Evolutionary conservation across 2,797 vertebrate genomes (phyloP).

Genomic region (Tapera naevia): DNA sequence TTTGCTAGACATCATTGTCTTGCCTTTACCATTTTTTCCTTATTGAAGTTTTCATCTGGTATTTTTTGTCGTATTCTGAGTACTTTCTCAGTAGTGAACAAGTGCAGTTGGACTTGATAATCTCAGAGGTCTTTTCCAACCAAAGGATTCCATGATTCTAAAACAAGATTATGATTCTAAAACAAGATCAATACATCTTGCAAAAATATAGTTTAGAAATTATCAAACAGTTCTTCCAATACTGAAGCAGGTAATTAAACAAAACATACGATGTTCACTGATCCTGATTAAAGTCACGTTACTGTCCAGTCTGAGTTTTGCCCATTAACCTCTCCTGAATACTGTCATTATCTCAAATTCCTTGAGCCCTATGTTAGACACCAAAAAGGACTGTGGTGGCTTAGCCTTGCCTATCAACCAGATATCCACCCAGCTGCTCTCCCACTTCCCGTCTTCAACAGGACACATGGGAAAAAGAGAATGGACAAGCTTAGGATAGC

Average conservation of each 20-base stretch:
- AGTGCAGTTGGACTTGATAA: no score
- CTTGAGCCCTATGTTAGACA: background rate
- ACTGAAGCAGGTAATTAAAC: background rate
- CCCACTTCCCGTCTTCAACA: background rate
- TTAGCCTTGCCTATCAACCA: background rate
- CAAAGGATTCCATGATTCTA: no score
- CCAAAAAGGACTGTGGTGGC: background rate
- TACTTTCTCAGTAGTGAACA: background rate
- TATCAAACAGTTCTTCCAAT: background rate
- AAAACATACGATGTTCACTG: background rate
- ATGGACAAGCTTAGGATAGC: background rate
- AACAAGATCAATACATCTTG: background rate
- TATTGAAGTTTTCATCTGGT: background rate
- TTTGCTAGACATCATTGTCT: background rate
- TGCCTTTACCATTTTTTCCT: background rate
- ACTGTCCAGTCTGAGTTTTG: background rate
- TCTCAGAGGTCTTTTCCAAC: no score
- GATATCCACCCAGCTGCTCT: rapidly evolving
- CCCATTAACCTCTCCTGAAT: background rate
- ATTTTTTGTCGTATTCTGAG: background rate
- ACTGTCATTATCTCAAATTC: background rate
- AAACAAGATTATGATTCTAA: background rate
- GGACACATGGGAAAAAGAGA: background rate
- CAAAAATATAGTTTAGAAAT: background rate
- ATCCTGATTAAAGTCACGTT: background rate